Conservation (phyloP, 2,797 vertebrate species). For the Catamblyrhynchus diadema region DNA sequence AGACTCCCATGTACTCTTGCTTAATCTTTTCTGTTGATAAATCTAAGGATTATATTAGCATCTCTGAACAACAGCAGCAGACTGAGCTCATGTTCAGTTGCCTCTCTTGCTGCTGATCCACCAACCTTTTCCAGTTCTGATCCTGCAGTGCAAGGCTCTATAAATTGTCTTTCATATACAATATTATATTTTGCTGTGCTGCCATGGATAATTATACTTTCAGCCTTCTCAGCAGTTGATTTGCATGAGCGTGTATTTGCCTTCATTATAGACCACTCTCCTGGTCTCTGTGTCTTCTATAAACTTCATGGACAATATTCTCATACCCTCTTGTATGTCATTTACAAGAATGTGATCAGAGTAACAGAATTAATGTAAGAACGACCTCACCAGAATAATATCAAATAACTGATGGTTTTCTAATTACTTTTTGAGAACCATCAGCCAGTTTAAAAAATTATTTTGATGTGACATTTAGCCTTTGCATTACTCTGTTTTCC, state of each 20-base stretch:
- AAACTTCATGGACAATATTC: not conserved
- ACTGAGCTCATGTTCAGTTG: not conserved
- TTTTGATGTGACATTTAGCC: not conserved
- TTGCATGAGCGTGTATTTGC: not conserved
- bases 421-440: not conserved
- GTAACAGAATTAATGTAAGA: not conserved
- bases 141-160: not conserved
- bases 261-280: not conserved
- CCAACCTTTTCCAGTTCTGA: not conserved
- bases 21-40: conserved; percentile 56
- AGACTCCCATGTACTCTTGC: conserved; percentile 5
- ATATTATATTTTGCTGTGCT: not conserved
- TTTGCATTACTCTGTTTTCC: not conserved
- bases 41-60: conserved; percentile 50
- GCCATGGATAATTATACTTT: not conserved
- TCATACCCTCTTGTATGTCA: not conserved
- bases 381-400: not conserved
- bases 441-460: not conserved
- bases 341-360: not conserved
- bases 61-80: conserved; percentile 2
- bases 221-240: not conserved
- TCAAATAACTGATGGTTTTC: not conserved
- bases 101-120: not conserved
- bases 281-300: not conserved
- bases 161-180: not conserved